phyloP scores from a whole-genome alignment of 2,888 invertebrate genomes.

The Hetaerina titia region DNA sequence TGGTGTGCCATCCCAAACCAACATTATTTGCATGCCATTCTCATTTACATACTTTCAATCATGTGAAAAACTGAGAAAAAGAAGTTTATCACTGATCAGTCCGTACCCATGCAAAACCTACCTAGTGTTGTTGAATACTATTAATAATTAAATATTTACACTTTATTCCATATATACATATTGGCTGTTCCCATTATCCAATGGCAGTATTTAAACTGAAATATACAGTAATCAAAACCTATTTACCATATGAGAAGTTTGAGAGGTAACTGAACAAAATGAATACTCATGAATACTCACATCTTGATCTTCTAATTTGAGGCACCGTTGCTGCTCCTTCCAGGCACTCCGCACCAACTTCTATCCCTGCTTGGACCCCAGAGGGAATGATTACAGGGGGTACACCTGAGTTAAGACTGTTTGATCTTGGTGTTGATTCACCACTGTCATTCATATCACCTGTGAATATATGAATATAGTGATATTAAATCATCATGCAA shows the following conservation, averaged over 20 bases:
- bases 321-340: slow-evolving; percentile 74
- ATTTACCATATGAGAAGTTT: background rate
- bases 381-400: slow-evolving; percentile 33
- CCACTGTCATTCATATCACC: slow-evolving; percentile 53
- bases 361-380: slow-evolving; percentile 81
- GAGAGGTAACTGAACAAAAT: background rate
- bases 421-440: background rate
- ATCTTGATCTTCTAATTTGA: slow-evolving; percentile 5
- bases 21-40: no score
- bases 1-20: no score
- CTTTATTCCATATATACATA: no score
- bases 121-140: no score
- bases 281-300: background rate
- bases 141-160: no score
- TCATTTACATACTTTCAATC: no score
- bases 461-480: background rate
- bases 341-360: slow-evolving; percentile 83
- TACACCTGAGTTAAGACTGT: slow-evolving; percentile 35
- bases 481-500: background rate
- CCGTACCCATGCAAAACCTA: no score
- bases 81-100: no score
- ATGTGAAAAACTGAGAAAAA: no score
- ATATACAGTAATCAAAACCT: background rate
- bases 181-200: no score
- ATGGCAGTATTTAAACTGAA: no score